These are phyloP conservation scores for Patella vulgata DNA, from an alignment of 1,140 invertebrate species.

Conservation along the genomic window DNA sequence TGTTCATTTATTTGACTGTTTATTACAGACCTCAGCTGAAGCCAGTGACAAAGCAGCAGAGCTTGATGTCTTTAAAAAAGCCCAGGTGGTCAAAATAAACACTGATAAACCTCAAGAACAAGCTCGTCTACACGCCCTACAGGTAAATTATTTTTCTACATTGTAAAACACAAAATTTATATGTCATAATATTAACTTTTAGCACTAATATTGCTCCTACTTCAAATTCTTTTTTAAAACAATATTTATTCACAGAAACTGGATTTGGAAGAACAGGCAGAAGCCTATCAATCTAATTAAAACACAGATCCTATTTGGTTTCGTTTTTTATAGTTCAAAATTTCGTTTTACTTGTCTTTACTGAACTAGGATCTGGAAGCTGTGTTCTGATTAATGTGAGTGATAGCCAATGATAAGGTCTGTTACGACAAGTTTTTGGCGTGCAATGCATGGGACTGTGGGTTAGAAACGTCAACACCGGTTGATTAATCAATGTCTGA, in stretches of 20 bases:
- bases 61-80: conserved; percentile 73
- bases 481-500: too few relatives aligned
- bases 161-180: background rate
- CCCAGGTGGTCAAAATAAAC: conserved; percentile 74
- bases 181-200: background rate
- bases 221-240: too few relatives aligned
- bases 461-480: too few relatives aligned
- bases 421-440: too few relatives aligned
- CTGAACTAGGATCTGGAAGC: too few relatives aligned
- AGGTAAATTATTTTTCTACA: conserved; percentile 63
- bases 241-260: too few relatives aligned
- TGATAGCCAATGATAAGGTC: background rate
- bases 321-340: too few relatives aligned
- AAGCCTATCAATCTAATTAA: background rate
- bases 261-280: background rate
- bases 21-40: conserved; percentile 50
- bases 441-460: too few relatives aligned
- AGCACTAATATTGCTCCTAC: background rate
- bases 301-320: too few relatives aligned
- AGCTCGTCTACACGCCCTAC: conserved; percentile 74
- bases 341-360: too few relatives aligned
- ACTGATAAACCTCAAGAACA: conserved; percentile 75
- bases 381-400: background rate
- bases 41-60: conserved; percentile 56
- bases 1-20: conserved; percentile 8